A percentile compares a stretch with the other conserved stretches of the same genome.
phyloP scores from a whole-genome alignment of 1,140 invertebrate genomes.

The Yoshiicerus persimilis region DNA sequence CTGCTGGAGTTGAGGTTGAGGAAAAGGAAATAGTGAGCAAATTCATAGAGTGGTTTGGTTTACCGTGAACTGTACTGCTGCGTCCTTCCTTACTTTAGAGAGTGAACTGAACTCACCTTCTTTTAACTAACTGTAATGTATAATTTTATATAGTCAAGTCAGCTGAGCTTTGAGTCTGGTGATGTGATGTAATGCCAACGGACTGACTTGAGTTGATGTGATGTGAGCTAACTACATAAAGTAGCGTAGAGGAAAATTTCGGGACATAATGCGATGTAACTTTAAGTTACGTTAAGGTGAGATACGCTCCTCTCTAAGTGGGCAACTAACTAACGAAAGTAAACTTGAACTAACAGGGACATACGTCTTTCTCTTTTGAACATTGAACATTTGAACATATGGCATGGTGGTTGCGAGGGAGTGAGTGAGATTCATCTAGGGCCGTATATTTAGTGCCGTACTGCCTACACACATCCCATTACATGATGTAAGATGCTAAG shows the following conservation, averaged over 20 bases:
- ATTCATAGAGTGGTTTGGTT: not conserved
- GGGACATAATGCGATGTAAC: not conserved
- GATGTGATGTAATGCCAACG: not conserved
- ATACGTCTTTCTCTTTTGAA: constrained; percentile 3
- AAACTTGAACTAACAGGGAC: not conserved
- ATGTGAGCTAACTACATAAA: not conserved
- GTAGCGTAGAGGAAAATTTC: not conserved
- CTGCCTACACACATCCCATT: not conserved
- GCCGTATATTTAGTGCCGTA: too few relatives aligned
- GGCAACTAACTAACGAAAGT: not conserved
- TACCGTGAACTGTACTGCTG: not conserved
- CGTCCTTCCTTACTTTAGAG: not conserved
- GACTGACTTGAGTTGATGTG: not conserved
- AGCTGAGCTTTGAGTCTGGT: not conserved
- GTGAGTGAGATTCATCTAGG: not conserved
- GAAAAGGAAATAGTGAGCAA: not conserved
- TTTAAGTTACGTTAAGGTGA: not conserved
- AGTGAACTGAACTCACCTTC: not conserved
- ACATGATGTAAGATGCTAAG: not conserved
- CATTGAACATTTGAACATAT: not conserved
- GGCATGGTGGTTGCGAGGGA: not conserved
- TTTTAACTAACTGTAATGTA: not conserved
- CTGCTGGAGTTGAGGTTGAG: not conserved
- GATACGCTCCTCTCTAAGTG: not conserved
- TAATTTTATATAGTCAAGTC: not conserved